phyloP scores from a whole-genome alignment of 2,888 invertebrate species.

The Abrostola triplasia region DNA sequence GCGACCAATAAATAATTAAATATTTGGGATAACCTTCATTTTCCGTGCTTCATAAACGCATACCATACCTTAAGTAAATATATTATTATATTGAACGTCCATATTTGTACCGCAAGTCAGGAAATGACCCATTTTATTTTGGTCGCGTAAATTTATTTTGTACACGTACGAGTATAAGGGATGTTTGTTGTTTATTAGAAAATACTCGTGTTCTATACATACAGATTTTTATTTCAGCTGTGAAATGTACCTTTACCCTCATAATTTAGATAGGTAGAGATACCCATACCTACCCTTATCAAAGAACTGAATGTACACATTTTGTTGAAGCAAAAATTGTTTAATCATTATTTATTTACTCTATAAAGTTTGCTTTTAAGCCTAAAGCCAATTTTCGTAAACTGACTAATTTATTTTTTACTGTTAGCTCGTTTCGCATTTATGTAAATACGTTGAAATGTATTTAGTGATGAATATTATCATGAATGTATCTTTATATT shows the following conservation, averaged over 20 bases:
- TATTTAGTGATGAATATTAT: no score
- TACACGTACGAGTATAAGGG: slow-evolving; percentile 50
- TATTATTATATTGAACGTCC: slow-evolving; percentile 21
- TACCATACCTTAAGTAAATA: slow-evolving; percentile 12
- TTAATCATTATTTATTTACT: slow-evolving; percentile 37
- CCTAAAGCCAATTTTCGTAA: slow-evolving; percentile 21
- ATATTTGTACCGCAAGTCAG: slow-evolving; percentile 13
- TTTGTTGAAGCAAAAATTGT: slow-evolving; percentile 38
- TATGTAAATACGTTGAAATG: slow-evolving; percentile 5
- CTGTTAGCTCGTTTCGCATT: slow-evolving; percentile 7
- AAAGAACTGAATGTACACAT: slow-evolving; percentile 27
- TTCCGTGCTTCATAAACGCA: slow-evolving; percentile 15
- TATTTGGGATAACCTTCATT: slow-evolving; percentile 27
- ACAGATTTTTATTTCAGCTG: slow-evolving; percentile 45
- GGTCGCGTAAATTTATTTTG: slow-evolving; percentile 54
- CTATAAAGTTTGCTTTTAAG: slow-evolving; percentile 27
- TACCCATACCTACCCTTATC: slow-evolving; percentile 22
- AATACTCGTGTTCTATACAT: slow-evolving; percentile 38
- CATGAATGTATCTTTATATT: no score
- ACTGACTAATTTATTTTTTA: slow-evolving; percentile 22
- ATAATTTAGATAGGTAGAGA: slow-evolving; percentile 34
- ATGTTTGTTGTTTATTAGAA: slow-evolving; percentile 59
- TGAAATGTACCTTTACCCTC: slow-evolving; percentile 40
- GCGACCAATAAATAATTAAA: slow-evolving; percentile 18
- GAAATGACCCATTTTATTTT: slow-evolving; percentile 41